Base-by-base conservation (phyloP, 2,797 vertebrate species). In the Dryobates pubescens region DNA sequence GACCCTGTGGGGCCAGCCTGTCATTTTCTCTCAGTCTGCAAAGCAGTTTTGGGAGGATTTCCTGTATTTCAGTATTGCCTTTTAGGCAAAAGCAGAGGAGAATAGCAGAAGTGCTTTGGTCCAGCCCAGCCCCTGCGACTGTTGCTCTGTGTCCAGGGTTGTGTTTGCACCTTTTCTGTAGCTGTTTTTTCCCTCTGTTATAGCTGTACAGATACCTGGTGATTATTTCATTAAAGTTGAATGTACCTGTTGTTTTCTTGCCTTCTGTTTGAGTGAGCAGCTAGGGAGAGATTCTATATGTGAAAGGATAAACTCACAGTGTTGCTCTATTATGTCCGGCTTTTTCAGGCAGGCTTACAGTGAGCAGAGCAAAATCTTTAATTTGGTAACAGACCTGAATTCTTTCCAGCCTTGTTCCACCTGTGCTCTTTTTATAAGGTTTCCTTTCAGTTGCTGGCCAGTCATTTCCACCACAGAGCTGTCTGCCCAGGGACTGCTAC, bases 221-320 rank as follows among this genome's bases (percentile, higher is more conserved):
- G 4, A 91, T 93, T 91, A 84, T 91, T 88, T 90, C 74, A 95
- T 96, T 95, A 94, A 95, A 96, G 56, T 32, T 91, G 65, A 91
- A 84, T 65, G 88, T 82, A 88, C 78, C 86, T 80, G 77, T 90
- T 92, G 78, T 85, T 90, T 92, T 78, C 81, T 90, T 77, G 90
- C 78, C 70, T 89, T 69, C 79, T 85, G 73, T 49, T 61, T 90
- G 82, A 89, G 34, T 53, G 84, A 82, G 88, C 72, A 75, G 64
- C 61, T 81, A 10, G 23, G 51, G 79, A 77, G 56, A 64, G 38
- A 15, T 82, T 91, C 86, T 61, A 20, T 14, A 57, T 8, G 4
- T 10, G 73, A 36, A 84, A 77, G 49, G 73, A 78, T 68, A 86
- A 92, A 69, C 82, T 82, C 78, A 23, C 22, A 24, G 51, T 3